Conservation (phyloP, 2,888 invertebrate genomes). For the Xestia ashworthii region DNA sequence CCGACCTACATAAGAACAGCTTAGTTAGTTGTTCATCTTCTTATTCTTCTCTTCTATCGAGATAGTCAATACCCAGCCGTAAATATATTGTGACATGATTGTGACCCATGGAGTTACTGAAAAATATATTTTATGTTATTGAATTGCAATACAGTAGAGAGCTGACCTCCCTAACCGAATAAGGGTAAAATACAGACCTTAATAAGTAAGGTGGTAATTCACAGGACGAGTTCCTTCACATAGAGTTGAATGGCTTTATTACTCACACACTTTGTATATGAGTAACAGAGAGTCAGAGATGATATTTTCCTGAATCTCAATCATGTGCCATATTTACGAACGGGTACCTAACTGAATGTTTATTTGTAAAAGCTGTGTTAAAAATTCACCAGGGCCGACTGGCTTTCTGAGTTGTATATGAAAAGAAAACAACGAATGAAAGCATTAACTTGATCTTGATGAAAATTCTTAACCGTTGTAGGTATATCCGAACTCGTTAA, state of each 20-base stretch:
- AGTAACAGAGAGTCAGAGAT: background rate
- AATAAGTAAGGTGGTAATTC: background rate
- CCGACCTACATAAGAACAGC: slow-evolving; percentile 68
- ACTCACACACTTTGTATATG: background rate
- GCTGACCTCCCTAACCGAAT: background rate
- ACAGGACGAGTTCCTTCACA: no score
- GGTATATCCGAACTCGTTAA: background rate
- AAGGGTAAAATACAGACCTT: background rate
- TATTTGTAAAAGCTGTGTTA: background rate
- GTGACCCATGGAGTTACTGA: background rate
- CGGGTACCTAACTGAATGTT: background rate
- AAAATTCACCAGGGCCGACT: background rate
- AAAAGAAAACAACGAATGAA: background rate
- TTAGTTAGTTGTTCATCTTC: background rate
- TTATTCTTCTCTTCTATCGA: background rate
- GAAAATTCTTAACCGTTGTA: background rate
- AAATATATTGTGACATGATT: background rate
- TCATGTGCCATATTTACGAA: background rate
- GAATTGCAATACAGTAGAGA: background rate
- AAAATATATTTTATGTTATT: background rate
- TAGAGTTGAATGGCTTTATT: background rate
- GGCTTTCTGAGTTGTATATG: background rate
- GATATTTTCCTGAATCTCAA: background rate
- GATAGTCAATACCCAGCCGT: background rate
- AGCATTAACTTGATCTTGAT: background rate